Percentiles rank a stretch among this genome's conserved stretches.
phyloP scores from a whole-genome alignment of 2,888 invertebrate genomes.

The Trachelus troglodyta region DNA sequence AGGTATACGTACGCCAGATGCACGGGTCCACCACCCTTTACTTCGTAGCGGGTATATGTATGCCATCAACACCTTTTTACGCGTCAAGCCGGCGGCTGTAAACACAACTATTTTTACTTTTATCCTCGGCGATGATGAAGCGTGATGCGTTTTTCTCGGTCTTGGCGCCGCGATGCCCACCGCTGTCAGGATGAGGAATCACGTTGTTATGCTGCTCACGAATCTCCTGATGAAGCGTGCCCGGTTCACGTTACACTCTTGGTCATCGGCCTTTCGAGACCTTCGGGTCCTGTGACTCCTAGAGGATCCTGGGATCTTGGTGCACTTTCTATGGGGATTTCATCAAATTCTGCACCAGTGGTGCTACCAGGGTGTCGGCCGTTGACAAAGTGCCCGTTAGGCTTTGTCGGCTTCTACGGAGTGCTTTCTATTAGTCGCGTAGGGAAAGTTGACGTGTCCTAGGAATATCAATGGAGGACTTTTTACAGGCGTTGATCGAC shows the following conservation, averaged over 20 bases:
- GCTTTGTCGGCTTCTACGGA: neutral
- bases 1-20: neutral
- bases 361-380: neutral
- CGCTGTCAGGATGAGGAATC: slow-evolving; percentile 23
- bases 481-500: neutral
- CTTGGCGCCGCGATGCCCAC: slow-evolving; percentile 13
- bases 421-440: neutral
- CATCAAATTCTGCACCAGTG: neutral
- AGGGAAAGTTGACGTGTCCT: neutral
- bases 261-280: slow-evolving; percentile 17
- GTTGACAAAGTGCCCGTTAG: neutral
- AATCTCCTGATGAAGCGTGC: slow-evolving; percentile 21
- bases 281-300: neutral
- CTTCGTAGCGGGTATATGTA: neutral
- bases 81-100: slow-evolving; percentile 35
- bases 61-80: slow-evolving; percentile 42
- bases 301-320: neutral
- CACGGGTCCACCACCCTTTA: neutral
- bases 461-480: neutral
- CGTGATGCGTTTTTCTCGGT: slow-evolving; percentile 22
- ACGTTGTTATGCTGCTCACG: slow-evolving; percentile 24
- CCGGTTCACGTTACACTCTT: slow-evolving; percentile 5
- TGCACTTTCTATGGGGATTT: neutral
- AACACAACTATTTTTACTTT: slow-evolving; percentile 31
- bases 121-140: slow-evolving; percentile 9